A percentile compares a stretch with the other conserved stretches of the same genome.
Conservation (phyloP, 2,797 vertebrate species). For the Orientallactaga sibirica region DNA sequence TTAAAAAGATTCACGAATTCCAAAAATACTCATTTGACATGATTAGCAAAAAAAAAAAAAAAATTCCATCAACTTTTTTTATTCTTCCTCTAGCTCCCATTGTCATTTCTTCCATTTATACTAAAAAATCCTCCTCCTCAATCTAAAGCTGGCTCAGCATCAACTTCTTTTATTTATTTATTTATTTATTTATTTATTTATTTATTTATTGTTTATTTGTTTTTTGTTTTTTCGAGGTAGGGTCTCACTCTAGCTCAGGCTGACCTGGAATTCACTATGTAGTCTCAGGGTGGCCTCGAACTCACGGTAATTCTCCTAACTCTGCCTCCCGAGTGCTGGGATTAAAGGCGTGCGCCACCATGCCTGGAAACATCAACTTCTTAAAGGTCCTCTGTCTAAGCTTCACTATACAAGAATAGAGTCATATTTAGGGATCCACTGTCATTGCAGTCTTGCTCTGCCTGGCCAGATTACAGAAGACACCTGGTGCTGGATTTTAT, state of each 20-base stretch:
- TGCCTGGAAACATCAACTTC: neutral
- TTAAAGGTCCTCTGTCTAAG: neutral
- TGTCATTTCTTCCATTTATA: neutral
- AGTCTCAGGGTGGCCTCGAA: no score
- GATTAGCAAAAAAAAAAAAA: neutral
- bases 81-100: neutral
- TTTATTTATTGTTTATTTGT: no score
- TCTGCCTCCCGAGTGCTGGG: no score
- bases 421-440: neutral
- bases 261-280: no score
- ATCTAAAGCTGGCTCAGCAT: neutral
- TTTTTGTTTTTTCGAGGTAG: no score
- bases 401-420: conserved; percentile 10
- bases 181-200: no score
- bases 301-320: no score
- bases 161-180: neutral
- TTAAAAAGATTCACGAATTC: neutral
- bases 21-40: neutral
- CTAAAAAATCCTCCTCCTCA: neutral
- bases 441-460: neutral
- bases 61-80: conserved; percentile 1
- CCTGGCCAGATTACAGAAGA: neutral
- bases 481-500: neutral
- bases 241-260: no score
- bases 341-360: no score